phyloP scores from a whole-genome alignment of 2,113 vertebrate species.

The Polypterus senegalus region DNA sequence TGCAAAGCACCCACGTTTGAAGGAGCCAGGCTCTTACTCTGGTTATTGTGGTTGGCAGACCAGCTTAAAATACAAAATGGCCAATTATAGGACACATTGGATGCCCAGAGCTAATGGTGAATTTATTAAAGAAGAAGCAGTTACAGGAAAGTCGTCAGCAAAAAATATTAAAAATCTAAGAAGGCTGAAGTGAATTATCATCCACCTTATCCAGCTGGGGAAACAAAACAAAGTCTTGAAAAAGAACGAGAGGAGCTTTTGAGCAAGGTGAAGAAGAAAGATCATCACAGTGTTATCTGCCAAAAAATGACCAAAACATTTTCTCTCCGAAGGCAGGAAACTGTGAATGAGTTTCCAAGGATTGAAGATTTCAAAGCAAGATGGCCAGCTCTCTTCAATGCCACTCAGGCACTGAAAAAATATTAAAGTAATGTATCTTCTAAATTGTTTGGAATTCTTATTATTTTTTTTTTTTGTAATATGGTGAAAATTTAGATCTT shows the following conservation, averaged over 20 bases:
- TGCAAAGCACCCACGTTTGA: constrained; percentile 16
- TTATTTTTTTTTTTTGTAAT: too few species aligned
- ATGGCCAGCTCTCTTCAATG: constrained; percentile 3
- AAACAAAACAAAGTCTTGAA: constrained; percentile 16
- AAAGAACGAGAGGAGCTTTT: constrained; percentile 17
- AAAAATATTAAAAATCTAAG: constrained; percentile 12
- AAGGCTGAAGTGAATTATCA: constrained; percentile 17
- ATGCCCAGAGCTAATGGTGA: constrained; percentile 14
- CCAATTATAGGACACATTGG: constrained; percentile 8
- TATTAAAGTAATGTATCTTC: too few species aligned
- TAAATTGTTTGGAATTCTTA: too few species aligned
- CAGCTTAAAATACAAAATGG: constrained; percentile 9
- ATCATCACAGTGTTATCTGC: constrained; percentile 14
- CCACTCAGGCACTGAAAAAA: too few species aligned
- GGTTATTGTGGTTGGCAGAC: constrained; percentile 10
- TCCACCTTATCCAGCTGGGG: constrained; percentile 14
- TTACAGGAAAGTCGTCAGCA: neutral
- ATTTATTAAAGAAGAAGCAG: constrained; percentile 13
- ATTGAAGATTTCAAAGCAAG: constrained; percentile 9
- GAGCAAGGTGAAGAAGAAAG: constrained; percentile 16
- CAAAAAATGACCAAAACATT: constrained; percentile 21
- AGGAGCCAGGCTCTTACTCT: constrained; percentile 9
- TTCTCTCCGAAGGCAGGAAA: constrained; percentile 9
- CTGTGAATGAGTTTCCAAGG: constrained; percentile 1
- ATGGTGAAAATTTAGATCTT: too few species aligned